These are phyloP conservation scores for Cantharis lateralis DNA, from an alignment of 2,888 invertebrate genomes.

Conservation along the genomic window DNA sequence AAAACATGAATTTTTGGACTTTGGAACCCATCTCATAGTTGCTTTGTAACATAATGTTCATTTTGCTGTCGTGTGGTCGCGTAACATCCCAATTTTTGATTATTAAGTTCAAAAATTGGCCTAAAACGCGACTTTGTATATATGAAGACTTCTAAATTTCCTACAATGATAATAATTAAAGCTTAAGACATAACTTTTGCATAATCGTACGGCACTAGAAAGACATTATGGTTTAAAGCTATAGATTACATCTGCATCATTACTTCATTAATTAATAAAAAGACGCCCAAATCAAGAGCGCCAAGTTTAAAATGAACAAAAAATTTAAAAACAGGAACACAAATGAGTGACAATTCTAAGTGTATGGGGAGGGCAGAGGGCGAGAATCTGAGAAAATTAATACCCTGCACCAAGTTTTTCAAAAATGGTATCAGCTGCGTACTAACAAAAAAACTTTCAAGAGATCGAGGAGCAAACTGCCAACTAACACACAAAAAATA, in stretches of 20 bases:
- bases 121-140: neutral
- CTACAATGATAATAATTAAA: neutral
- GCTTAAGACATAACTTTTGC: neutral
- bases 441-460: neutral
- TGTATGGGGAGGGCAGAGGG: neutral
- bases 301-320: neutral
- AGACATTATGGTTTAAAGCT: constrained; percentile 28
- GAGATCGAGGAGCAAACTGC: neutral
- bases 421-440: neutral
- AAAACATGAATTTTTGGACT: neutral
- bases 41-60: neutral
- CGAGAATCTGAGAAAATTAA: neutral
- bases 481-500: neutral
- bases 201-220: constrained; percentile 9
- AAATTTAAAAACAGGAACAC: neutral
- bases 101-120: neutral
- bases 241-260: constrained; percentile 3
- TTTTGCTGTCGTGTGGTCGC: neutral
- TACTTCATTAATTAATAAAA: neutral
- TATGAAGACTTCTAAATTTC: neutral
- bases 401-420: neutral
- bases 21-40: neutral
- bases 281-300: neutral
- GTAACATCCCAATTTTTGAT: neutral
- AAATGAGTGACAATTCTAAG: neutral